Base-by-base conservation (phyloP, 2,113 vertebrate species). In the Vulpes lagopus region DNA sequence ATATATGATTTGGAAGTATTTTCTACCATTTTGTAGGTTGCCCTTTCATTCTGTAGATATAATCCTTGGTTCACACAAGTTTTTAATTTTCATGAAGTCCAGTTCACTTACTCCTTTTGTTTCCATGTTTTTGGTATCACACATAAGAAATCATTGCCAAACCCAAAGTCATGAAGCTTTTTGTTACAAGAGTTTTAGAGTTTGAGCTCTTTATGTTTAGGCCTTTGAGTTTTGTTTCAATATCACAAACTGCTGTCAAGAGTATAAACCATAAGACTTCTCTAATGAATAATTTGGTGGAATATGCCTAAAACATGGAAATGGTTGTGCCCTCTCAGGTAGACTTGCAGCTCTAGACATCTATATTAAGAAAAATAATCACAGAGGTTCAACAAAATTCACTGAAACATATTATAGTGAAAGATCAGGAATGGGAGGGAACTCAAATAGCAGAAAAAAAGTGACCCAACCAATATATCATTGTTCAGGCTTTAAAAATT, bases 221-320 rank as follows among this genome's bases (percentile, higher is more conserved):
- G 55, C 82, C 35, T 87, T 71, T 17, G 9, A 51, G 32, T 55
- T 85, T 23, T 2, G 60, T 74, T 89, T 67, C 55, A 67, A 65
- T 53, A 35, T 38, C 25, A 35, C 62, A 92, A 60, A 80, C 19
- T 86, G 17, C 17, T 53, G 60, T 55, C 27, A 67, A 69, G 35
- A 43, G 65, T 67, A 79, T 83, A 92, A 81, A 83, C 32, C 43
- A 73, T 32, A 82, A 79, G 57, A 74, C n/a, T 51, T 53, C 51
- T 51, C 71, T 79, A 23, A 53, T 85, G 32, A 80, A 5, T 71
- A 60, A 78, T 69, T 51, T 91, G 49, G 35, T 8, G 79, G 30
- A 84, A 85, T 91, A 85, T 35, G 84, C 62, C 71, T 51, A 79
- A 83, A 91, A 60, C 35, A 30, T 71, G 32, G 86, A 89, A 80